phyloP scores from a whole-genome alignment of 2,113 vertebrate species.

The Lamprotornis superbus region DNA sequence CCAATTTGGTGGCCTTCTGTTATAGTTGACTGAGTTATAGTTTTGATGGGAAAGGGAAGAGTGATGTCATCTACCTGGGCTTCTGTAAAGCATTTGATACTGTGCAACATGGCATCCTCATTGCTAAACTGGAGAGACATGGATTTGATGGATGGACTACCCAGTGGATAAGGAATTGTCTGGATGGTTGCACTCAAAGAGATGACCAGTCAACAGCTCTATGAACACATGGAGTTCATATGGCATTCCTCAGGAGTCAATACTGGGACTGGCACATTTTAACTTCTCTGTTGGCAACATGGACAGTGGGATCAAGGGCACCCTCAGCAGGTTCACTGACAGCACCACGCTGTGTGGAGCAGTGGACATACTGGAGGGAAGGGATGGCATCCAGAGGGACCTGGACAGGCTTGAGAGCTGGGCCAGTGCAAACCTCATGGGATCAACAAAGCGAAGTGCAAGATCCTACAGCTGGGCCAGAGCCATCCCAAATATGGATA shows the following conservation, averaged over 20 bases:
- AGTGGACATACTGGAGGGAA: fast-evolving
- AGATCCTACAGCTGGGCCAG: fast-evolving
- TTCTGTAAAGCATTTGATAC: neutral
- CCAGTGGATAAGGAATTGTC: neutral
- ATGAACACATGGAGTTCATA: neutral
- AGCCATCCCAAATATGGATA: neutral
- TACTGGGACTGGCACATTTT: neutral
- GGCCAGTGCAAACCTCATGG: neutral
- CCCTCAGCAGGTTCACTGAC: neutral
- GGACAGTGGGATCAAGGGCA: neutral
- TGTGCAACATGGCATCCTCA: neutral
- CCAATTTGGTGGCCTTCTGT: too few species aligned
- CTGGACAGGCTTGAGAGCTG: neutral
- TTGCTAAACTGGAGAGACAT: neutral
- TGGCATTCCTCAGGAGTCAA: fast-evolving
- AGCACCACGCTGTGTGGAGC: neutral
- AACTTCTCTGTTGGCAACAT: neutral
- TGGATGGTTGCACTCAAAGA: neutral
- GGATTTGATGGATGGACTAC: neutral
- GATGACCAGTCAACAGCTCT: neutral
- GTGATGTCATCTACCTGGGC: neutral
- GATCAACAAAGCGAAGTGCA: fast-evolving
- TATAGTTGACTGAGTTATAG: neutral
- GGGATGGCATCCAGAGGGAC: neutral
- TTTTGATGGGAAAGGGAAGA: neutral